phyloP scores from a whole-genome alignment of 2,888 invertebrate genomes.

The Sclerodermus sp. region DNA sequence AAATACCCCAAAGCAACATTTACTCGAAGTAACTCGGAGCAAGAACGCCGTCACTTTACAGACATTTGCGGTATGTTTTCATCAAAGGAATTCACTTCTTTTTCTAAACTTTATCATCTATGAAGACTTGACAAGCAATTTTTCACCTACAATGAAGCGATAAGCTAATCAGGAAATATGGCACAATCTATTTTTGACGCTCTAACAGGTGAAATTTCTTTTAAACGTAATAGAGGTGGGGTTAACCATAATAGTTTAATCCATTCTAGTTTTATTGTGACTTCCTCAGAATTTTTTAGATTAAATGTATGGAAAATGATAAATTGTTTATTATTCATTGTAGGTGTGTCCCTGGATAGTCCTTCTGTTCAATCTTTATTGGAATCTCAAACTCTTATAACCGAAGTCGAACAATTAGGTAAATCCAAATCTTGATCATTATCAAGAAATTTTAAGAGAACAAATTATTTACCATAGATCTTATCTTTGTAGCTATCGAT shows the following conservation, averaged over 20 bases:
- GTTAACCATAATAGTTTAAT: slow-evolving; percentile 29
- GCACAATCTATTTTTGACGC: slow-evolving; percentile 54
- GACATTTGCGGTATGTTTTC: slow-evolving; percentile 33
- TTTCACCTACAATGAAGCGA: slow-evolving; percentile 25
- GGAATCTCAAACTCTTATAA: slow-evolving; percentile 48
- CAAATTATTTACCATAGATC: background rate
- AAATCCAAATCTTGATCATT: background rate
- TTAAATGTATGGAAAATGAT: slow-evolving; percentile 4
- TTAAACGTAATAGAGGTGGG: slow-evolving; percentile 21
- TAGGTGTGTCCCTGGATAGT: slow-evolving; percentile 50
- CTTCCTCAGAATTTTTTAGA: too few species aligned
- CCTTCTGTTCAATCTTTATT: slow-evolving; percentile 51
- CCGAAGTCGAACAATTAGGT: slow-evolving; percentile 53
- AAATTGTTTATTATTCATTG: slow-evolving; percentile 8
- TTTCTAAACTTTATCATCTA: slow-evolving; percentile 17
- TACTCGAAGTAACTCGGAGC: too few species aligned
- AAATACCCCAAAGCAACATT: too few species aligned
- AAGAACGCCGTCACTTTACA: slow-evolving; percentile 30
- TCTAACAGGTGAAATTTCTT: slow-evolving; percentile 44
- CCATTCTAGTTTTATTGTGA: background rate
- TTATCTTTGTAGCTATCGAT: slow-evolving; percentile 40
- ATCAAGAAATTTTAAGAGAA: background rate
- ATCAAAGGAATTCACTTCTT: slow-evolving; percentile 22
- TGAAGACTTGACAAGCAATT: slow-evolving; percentile 15
- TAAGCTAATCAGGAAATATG: slow-evolving; percentile 34